These are phyloP conservation scores for Epiblema foenella DNA, from an alignment of 2,888 invertebrate genomes.

Conservation along the genomic window DNA sequence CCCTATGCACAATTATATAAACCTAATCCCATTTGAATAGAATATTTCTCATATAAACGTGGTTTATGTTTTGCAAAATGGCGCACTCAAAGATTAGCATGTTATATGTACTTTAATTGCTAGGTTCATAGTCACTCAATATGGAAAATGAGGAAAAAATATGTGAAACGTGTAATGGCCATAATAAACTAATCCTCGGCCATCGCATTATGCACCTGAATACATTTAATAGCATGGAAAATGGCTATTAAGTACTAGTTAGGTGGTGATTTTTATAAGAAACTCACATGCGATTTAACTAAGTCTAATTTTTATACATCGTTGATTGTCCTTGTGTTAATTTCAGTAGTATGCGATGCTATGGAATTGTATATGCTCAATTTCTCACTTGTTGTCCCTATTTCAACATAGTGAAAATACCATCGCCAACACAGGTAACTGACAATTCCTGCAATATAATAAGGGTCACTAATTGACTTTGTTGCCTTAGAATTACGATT, in stretches of 20 bases:
- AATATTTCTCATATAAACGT: slow-evolving; percentile 47
- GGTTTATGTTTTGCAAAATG: slow-evolving; percentile 48
- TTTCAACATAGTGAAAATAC: no score
- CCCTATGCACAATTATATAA: no score
- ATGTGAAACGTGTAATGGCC: slow-evolving; percentile 20
- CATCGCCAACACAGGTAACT: no score
- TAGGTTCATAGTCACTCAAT: slow-evolving; percentile 48
- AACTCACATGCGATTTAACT: slow-evolving; percentile 16
- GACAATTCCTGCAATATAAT: no score
- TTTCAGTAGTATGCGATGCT: background rate
- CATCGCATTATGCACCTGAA: slow-evolving; percentile 36
- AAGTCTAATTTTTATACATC: background rate
- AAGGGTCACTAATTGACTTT: no score
- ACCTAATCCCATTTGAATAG: slow-evolving; percentile 49
- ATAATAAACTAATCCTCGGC: slow-evolving; percentile 33
- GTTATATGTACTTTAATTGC: slow-evolving; percentile 50
- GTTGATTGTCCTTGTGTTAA: background rate
- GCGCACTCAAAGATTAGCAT: slow-evolving; percentile 56
- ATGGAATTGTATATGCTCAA: no score
- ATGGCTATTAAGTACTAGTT: slow-evolving; percentile 35
- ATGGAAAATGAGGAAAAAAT: slow-evolving; percentile 36
- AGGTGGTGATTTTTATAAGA: slow-evolving; percentile 11
- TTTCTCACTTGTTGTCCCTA: no score
- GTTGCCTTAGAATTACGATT: no score
- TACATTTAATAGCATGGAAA: slow-evolving; percentile 35